Conservation (phyloP, 2,113 vertebrate genomes). For the Equus przewalskii region DNA sequence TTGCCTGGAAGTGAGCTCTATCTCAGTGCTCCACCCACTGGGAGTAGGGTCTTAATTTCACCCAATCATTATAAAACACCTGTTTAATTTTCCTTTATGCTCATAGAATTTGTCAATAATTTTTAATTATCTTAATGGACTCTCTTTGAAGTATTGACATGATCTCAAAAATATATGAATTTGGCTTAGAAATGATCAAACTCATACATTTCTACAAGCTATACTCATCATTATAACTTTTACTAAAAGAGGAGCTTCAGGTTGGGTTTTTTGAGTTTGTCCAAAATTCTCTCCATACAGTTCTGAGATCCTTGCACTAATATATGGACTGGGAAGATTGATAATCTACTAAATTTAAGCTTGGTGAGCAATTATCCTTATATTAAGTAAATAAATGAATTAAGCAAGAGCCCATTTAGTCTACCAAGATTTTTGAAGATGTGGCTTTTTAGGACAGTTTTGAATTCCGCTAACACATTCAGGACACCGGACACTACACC, state of each 20-base stretch:
- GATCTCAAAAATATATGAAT: conserved; percentile 4
- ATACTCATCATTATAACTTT: not conserved
- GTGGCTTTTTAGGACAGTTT: not conserved
- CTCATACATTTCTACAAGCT: not conserved
- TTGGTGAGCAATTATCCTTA: not conserved
- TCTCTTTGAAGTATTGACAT: conserved; percentile 9
- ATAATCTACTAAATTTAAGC: not conserved
- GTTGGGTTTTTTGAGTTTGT: not conserved
- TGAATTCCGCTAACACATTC: not conserved
- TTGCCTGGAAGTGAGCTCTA: conserved; percentile 9
- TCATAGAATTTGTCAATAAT: conserved; percentile 13
- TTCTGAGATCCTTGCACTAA: not conserved
- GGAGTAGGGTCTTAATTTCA: not conserved
- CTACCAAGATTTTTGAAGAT: not conserved
- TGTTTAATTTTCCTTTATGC: conserved; percentile 24
- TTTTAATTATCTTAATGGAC: conserved; percentile 45
- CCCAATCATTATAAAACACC: conserved; percentile 39
- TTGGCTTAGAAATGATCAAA: not conserved
- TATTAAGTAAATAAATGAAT: conserved; percentile 48
- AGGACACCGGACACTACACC: not conserved
- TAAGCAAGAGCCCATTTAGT: conserved; percentile 14
- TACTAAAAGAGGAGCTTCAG: not conserved
- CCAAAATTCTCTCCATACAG: not conserved
- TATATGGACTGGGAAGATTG: not conserved
- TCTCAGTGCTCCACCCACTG: not conserved